Evolutionary conservation across 2,888 invertebrate genomes (phyloP).

Genomic region (Cataglyphis rosenhaueri): DNA sequence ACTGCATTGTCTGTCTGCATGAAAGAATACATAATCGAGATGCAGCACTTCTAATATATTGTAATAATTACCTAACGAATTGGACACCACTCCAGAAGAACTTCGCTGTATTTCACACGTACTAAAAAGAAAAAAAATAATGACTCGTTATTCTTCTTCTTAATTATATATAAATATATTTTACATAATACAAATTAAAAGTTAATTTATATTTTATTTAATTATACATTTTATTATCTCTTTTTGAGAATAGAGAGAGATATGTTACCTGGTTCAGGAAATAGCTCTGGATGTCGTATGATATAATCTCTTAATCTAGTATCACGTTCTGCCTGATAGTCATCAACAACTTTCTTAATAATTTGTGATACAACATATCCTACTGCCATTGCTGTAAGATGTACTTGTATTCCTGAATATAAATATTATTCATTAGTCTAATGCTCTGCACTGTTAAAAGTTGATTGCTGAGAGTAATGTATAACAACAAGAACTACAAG

Average conservation of each 20-base stretch:
- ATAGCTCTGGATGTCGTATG: constrained; percentile 80
- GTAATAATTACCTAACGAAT: constrained; percentile 73
- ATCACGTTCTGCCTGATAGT: constrained; percentile 69
- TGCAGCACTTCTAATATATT: constrained; percentile 11
- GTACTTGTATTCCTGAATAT: constrained; percentile 71
- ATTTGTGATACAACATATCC: constrained; percentile 61
- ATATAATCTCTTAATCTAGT: constrained; percentile 79
- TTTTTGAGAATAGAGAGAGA: background rate
- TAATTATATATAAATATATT: background rate
- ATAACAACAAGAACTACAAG: no score
- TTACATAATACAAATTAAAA: background rate
- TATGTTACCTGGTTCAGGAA: constrained; percentile 79
- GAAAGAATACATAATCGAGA: constrained; percentile 1
- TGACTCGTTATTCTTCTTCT: background rate
- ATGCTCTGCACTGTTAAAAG: background rate
- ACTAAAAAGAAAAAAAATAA: constrained; percentile 62
- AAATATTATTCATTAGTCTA: background rate
- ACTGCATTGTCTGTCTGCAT: constrained; percentile 22
- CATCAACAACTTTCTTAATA: background rate
- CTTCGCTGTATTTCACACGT: constrained; percentile 73
- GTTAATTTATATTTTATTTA: background rate
- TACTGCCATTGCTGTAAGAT: background rate
- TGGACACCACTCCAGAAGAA: constrained; percentile 76
- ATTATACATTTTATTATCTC: background rate
- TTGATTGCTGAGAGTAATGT: background rate